Base-by-base conservation (phyloP, 2,113 vertebrate species). In the Gobio gobio region DNA sequence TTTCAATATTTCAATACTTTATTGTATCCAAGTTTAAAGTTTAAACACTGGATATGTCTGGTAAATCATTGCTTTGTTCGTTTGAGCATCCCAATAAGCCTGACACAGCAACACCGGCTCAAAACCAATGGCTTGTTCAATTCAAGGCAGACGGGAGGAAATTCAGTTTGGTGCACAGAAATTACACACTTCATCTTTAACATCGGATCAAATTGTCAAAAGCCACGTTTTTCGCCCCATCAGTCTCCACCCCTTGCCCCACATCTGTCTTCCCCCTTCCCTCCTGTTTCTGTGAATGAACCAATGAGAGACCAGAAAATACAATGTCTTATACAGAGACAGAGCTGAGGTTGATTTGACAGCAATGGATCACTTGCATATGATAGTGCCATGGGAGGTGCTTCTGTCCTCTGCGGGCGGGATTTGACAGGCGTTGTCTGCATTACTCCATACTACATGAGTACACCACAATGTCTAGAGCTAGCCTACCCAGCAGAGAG, bases 391-490 rank as follows among this genome's bases (percentile, higher is more conserved):
- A 86, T 90, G 84, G 89, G 88, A 86, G 87, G 51, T 24, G 33
- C 56, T 14, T 54, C 64, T 76, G 76, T 58, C 70, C 74, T 88
- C 90, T 86, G 64, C 59, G 85, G 88, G 90, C 76, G 61, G 16
- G 81, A 73, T 83, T 90, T 90, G 86, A 88, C 86, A 86, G 91
- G 92, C 92, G 90, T 90, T 80, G 59, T 91, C 89, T 89, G 89
- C 93, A 94, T 94, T 94, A 93, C 92, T 94, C 92, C 93, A 94
- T 94, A 93, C 93, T 93, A 91, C 91, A 75, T 87, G 86, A 92
- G 92, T 92, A 93, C 90, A 95, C 92, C 92, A 94, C 93, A 95
- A 94, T 94, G 93, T 93, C 92, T 91, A 92, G 89, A 93, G 75
- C 82, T 89, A 90, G 90, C 92, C 88, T 87, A 88, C 84, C 87